Evolutionary conservation across 2,113 vertebrate genomes (phyloP), one percentile per base, ranked within the genome.

Genomic region (Hiodon tergisus): DNA sequence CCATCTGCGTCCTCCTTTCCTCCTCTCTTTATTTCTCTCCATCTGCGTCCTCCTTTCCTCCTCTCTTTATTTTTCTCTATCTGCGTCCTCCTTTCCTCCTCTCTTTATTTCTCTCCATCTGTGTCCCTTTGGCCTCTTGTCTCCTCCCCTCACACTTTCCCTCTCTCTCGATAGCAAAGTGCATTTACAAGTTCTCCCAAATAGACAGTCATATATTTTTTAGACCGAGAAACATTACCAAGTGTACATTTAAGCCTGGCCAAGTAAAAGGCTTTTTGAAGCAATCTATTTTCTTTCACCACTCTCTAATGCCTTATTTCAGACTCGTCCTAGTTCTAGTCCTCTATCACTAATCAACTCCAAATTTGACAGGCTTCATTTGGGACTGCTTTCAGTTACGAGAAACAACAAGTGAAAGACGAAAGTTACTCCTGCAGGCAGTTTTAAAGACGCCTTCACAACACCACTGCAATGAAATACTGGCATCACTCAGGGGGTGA

Each of bases 321-420:
- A 4, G 11, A 50, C 3, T 17, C 61, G 50, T 4, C 72, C 50
- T 13, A 48, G 72, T 31, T 31, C 60, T 52, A 65, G 13, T 5
- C 31, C n/a, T 53, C 69, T 16, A 51, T 16, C 13, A 51, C 67
- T 69, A 69, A 72, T 72, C 58, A 72, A 62, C 57, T 4, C 11
- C 58, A 16, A 13, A 72, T 51, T n/a, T 72, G 71, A 52, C 71
- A 66, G 71, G 53, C 6, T 10, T 55, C 62, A 14, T 50, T 31
- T 67, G 72, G 62, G 53, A 67, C 62, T 57, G 52, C 53, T 46
- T 14, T 6, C 72, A 47, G 66, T 74, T 74, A 11, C 7, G 31
- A 14, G 62, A 55, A 48, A 58, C 72, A 65, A 65, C 51, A 48
- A 66, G 50, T 8, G 11, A n/a, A 50, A 66, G 14, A 47, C 48